Base-by-base conservation (phyloP, 2,888 invertebrate genomes). In the Diaprepes abbreviatus region DNA sequence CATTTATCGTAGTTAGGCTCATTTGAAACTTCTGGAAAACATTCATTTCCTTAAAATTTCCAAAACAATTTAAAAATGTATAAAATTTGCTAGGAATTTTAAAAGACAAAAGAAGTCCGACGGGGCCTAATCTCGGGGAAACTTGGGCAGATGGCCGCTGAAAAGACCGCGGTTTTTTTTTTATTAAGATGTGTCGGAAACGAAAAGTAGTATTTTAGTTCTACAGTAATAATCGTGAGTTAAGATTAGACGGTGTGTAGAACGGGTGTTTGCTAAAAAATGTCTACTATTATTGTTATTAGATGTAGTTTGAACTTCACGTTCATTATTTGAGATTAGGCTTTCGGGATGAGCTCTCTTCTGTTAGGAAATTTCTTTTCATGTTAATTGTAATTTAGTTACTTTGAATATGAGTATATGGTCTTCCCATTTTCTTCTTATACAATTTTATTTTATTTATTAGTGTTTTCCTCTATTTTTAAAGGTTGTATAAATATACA, bases 401-500 rank as follows among this genome's bases (percentile, higher is more conserved):
- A 50, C 12, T 28, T 50, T 14, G 14, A 14, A 7, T 12, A 14
- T 50, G 12, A 50, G n/a, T 7, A 48, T 48, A 35, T 28, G 9
- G 48, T 50, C 48, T 50, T 31, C 48, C 48, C 28, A 50, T 16
- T 24, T 24, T 24, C 14, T 28, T 58, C 9, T 40, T 58, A 5
- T 57, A 24, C 14, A 58, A 40, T 24, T 38, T 40, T 31, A 19
- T 19, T 21, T 40, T 17, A 35, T 35, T 55, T 38, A 38, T 57
- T 57, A 38, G 9, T 21, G 36, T 57, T 52, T 35, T 38, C 38
- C 10, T 14, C 5, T n/a, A 16, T 4, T 24, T 36, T 57, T 28
- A 55, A 17, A 36, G 55, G 36, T 55, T 55, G 55, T 55, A 55
- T 35, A 10, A n/a, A n/a, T 12, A 33, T 24, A 24, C n/a, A 5